A percentile compares a stretch with the other conserved stretches of the same genome.
These are phyloP conservation scores for Entelurus aequoreus DNA, from an alignment of 2,113 vertebrate genomes.

Conservation along the genomic window DNA sequence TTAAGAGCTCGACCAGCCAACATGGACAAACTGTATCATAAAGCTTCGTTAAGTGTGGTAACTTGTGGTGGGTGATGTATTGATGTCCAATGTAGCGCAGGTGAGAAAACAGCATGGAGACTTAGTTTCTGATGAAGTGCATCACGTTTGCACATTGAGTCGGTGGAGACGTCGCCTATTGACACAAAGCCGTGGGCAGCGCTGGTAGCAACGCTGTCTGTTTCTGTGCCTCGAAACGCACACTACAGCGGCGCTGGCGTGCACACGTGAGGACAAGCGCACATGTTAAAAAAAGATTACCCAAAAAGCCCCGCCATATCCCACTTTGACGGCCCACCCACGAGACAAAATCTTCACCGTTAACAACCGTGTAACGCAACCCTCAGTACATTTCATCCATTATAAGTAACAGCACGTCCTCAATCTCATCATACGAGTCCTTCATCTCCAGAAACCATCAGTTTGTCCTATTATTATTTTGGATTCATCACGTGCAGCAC, in stretches of 20 bases:
- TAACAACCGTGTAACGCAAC: constrained; percentile 15
- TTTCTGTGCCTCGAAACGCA: constrained; percentile 36
- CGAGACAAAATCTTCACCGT: constrained; percentile 24
- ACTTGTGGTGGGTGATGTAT: not conserved
- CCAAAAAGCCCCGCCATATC: constrained; percentile 18
- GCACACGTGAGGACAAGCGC: constrained; percentile 49
- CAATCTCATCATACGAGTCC: constrained; percentile 12
- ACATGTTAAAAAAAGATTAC: constrained; percentile 50
- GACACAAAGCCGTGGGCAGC: constrained; percentile 37
- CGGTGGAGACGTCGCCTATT: constrained; percentile 14
- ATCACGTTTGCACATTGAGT: constrained; percentile 20
- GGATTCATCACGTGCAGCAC: not conserved
- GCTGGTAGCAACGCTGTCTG: constrained; percentile 29
- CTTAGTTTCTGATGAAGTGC: constrained; percentile 3
- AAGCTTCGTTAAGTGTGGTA: not conserved
- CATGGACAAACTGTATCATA: not conserved
- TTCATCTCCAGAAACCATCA: constrained; percentile 11
- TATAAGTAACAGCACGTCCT: constrained; percentile 21
- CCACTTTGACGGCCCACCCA: constrained; percentile 10
- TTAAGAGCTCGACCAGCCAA: too few relatives aligned
- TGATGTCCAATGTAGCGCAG: not conserved
- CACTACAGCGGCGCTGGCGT: constrained; percentile 42
- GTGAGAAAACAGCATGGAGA: constrained; percentile 12
- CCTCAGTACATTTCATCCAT: constrained; percentile 19
- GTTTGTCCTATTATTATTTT: not conserved